A percentile compares a stretch with the other conserved stretches of the same genome.
These are phyloP conservation scores for Rhinoraja longicauda DNA, from an alignment of 2,797 vertebrate species.

Conservation along the genomic window DNA sequence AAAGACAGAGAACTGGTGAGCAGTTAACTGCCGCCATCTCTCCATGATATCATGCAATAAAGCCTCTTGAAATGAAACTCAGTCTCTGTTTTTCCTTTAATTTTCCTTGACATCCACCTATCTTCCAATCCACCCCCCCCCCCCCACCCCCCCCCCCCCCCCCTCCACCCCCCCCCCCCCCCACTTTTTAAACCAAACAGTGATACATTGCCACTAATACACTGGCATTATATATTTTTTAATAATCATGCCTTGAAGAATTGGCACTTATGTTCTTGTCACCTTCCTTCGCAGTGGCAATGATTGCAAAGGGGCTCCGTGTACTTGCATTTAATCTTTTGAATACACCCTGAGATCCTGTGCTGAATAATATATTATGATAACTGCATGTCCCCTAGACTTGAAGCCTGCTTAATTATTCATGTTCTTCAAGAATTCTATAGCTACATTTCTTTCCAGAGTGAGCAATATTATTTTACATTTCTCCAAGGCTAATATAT, in stretches of 20 bases:
- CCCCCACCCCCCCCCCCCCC: no score
- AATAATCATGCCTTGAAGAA: neutral
- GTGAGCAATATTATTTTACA: constrained; percentile 16
- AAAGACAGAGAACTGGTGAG: no score
- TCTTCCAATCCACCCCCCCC: no score
- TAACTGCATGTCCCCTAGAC: neutral
- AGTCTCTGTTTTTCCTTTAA: no score
- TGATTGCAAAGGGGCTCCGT: neutral
- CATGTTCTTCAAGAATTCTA: neutral
- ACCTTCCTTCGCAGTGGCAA: neutral
- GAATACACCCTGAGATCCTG: neutral
- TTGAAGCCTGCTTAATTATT: neutral
- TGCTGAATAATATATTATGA: constrained; percentile 6
- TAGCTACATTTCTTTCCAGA: neutral
- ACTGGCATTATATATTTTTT: neutral
- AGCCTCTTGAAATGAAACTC: no score
- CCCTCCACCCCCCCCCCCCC: no score
- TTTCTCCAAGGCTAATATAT: constrained; percentile 5
- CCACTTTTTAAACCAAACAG: neutral
- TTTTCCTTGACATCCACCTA: no score
- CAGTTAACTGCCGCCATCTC: no score
- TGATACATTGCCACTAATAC: neutral
- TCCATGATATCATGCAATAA: no score
- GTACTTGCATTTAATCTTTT: neutral
- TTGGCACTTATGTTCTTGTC: neutral